These are phyloP conservation scores for Fragum whitleyi DNA, from an alignment of 2,888 invertebrate species.

Conservation along the genomic window DNA sequence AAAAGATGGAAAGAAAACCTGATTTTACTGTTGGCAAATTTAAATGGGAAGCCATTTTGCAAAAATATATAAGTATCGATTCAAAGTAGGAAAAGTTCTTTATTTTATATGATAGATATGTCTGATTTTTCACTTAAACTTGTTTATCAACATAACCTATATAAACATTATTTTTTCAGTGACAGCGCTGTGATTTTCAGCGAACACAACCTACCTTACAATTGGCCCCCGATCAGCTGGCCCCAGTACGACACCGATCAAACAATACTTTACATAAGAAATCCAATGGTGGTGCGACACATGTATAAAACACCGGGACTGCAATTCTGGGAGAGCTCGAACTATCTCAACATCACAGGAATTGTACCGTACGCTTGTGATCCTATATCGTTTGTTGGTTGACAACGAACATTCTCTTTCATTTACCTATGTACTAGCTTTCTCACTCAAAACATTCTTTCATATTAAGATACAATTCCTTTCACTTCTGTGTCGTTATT, in stretches of 20 bases:
- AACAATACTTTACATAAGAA: constrained; percentile 7
- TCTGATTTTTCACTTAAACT: no score
- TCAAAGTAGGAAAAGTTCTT: no score
- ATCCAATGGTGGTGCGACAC: constrained; percentile 2
- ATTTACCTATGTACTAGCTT: background rate
- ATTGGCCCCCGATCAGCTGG: constrained; percentile 2
- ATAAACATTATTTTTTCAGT: constrained; percentile 7
- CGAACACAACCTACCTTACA: background rate
- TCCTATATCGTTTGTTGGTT: background rate
- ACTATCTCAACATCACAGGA: constrained; percentile 50
- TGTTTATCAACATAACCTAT: no score
- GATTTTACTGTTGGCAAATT: no score
- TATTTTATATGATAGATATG: no score
- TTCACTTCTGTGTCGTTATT: no score
- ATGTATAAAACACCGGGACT: constrained; percentile 41
- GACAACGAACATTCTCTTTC: no score
- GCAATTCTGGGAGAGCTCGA: constrained; percentile 56
- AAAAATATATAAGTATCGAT: no score
- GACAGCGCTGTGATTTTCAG: background rate
- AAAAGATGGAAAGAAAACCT: no score
- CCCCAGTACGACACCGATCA: constrained; percentile 18
- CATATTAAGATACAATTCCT: no score
- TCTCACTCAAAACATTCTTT: no score
- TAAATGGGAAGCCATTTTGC: no score
- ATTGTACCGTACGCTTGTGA: constrained; percentile 45